Base-by-base conservation (phyloP, 2,113 vertebrate genomes). In the Psilopsiagon aurifrons region DNA sequence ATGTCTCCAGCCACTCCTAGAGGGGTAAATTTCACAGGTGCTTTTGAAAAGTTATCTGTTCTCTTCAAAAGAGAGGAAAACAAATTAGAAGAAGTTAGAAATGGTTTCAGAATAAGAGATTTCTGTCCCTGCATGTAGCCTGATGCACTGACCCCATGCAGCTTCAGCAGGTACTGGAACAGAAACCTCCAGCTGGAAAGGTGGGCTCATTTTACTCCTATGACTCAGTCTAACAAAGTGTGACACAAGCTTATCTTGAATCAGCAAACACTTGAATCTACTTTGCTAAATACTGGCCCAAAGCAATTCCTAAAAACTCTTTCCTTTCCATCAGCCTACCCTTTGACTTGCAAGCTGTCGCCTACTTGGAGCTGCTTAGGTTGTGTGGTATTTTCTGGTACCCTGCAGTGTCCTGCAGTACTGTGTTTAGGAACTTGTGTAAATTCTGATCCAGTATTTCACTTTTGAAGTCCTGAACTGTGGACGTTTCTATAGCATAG, bases 11-110 rank as follows among this genome's bases (percentile, higher is more conserved):
- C 68, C 71, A 74, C 76, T 90, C 76, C 80, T 78, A 66, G 29
- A 6, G 37, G 18, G 35, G 6, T 18, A 78, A 17, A 81, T 88
- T 90, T 94, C 73, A 63, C 64, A 88, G 86, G 73, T 88, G 78
- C 76, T 89, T 92, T 79, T 87, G 78, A 79, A 85, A 90, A 82
- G 39, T 28, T 89, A 83, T 66, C 60, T 66, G 29, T 81, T 90
- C 64, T 83, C 88, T 95, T 93, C 91, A 86, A 86, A 94, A 95
- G 83, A 86, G 54, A 67, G n/a, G 47, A 80, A 83, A 93, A 92
- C 47, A 92, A 90, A 90, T 81, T 20, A 57, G 37, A 52, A 86
- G 83, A 59, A 69, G 57, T 55, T 77, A 73, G 67, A 70, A 67
- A 41, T 13, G 29, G 47, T 69, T 89, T 92, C 66, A 59, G 78